These are phyloP conservation scores for Protosalanx chinensis DNA, from an alignment of 2,797 vertebrate species.

Conservation along the genomic window DNA sequence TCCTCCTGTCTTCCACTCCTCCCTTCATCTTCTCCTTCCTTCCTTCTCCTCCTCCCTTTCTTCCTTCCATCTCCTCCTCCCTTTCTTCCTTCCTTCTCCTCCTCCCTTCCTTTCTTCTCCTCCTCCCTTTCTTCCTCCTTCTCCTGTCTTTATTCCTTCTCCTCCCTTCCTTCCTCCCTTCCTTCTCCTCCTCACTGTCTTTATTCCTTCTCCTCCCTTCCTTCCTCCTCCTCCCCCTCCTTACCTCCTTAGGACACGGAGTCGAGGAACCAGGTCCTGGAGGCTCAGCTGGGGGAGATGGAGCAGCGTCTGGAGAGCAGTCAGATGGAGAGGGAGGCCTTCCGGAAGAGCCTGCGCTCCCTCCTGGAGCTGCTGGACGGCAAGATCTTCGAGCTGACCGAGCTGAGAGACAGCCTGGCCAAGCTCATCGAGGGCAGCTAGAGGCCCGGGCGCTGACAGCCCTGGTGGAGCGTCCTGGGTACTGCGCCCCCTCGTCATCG, in stretches of 20 bases:
- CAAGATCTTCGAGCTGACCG: conserved; percentile 96
- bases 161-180: neutral
- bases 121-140: neutral
- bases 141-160: neutral
- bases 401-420: conserved; percentile 91
- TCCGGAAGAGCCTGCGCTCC: conserved; percentile 88
- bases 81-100: neutral
- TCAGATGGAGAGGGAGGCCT: conserved; percentile 86
- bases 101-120: neutral
- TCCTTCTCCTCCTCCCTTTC: too few species aligned
- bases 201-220: neutral
- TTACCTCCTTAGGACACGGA: conserved; percentile 80
- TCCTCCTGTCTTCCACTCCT: neutral
- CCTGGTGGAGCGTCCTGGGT: neutral
- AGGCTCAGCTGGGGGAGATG: conserved; percentile 85
- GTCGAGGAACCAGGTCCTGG: conserved; percentile 85
- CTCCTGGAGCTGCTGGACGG: conserved; percentile 94
- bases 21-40: neutral
- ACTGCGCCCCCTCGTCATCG: conserved; percentile 12
- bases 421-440: conserved; percentile 90
- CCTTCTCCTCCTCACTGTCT: neutral
- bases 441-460: conserved; percentile 42
- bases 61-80: neutral
- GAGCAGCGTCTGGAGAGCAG: conserved; percentile 90
- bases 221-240: neutral